Base-by-base conservation (phyloP, 2,113 vertebrate species). In the Megalops atlanticus region DNA sequence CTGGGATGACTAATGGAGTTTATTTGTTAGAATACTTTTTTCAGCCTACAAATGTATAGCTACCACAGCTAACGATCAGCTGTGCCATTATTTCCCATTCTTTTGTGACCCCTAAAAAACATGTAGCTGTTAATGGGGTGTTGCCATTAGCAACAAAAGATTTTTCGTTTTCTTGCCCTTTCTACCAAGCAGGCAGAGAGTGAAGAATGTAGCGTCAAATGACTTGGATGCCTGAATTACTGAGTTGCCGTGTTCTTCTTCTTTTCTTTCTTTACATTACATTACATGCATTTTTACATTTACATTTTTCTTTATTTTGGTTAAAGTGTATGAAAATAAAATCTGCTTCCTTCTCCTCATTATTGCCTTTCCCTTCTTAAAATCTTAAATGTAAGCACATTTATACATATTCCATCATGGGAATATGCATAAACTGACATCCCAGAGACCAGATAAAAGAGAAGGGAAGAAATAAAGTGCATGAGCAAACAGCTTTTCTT, bases 111-210 rank as follows among this genome's bases (percentile, higher is more conserved):
- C 14, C 16, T 52, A 81, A 87, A 77, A 87, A 76, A 81, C 81
- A 78, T 49, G 72, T 80, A 82, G 74, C 47, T 35, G 81, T 88
- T 91, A 92, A 91, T 91, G 81, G 88, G 85, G 84, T 43, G 90
- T 91, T 89, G 90, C 91, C 79, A 88, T 89, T 89, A 90, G 90
- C 89, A 92, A 91, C 89, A 79, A 82, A 82, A 74, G 77, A n/a
- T n/a, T n/a, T n/a, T n/a, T 82, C 38, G 78, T 41, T 40, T 68
- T 80, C 74, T 68, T 78, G 36, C 68, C 33, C 81, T 83, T 40
- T 49, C 10, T 89, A 86, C 85, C 81, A 79, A 85, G 84, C 73
- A 74, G 72, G 45, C 80, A 38, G 77, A 82, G 77, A 83, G 68
- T 81, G 79, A 35, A 82, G 64, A 86, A 81, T 81, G n/a, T 54